Evolutionary conservation across 2,797 vertebrate species (phyloP).

Genomic region (Chanos chanos): DNA sequence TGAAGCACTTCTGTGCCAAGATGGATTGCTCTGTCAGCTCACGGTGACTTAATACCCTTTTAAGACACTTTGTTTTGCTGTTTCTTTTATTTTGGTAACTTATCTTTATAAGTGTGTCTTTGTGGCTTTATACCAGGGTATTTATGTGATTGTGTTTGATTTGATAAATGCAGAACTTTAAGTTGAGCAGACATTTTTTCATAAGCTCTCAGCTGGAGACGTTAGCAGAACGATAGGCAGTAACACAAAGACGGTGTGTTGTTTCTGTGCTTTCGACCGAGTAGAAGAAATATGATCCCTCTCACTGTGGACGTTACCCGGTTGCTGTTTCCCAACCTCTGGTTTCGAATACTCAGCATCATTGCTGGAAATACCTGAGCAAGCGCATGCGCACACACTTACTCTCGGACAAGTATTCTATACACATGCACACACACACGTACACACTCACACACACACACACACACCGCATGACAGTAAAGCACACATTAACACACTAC

Average conservation of each 20-base stretch:
- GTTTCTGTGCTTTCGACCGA: not conserved
- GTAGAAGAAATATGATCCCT: constrained; percentile 35
- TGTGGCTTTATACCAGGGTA: too few relatives aligned
- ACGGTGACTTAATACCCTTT: too few relatives aligned
- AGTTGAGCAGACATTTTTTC: too few relatives aligned
- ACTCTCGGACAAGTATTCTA: constrained; percentile 9
- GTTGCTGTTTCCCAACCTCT: constrained; percentile 11
- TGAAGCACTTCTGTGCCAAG: too few relatives aligned
- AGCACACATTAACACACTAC: not conserved
- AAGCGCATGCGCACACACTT: not conserved
- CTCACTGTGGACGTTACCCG: constrained; percentile 8
- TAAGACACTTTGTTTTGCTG: too few relatives aligned
- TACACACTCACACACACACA: not conserved
- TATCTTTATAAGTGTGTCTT: too few relatives aligned
- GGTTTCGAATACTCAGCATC: constrained; percentile 29
- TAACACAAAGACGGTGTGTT: not conserved
- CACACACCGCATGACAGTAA: not conserved
- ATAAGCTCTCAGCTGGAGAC: too few relatives aligned
- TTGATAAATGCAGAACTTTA: too few relatives aligned
- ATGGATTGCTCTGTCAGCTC: too few relatives aligned
- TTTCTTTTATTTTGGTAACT: too few relatives aligned
- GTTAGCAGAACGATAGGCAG: too few relatives aligned
- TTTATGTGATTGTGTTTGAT: too few relatives aligned
- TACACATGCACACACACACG: not conserved
- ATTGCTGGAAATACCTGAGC: constrained; percentile 4